These are phyloP conservation scores for Nibea albiflora DNA, from an alignment of 2,113 vertebrate genomes.

Conservation along the genomic window DNA sequence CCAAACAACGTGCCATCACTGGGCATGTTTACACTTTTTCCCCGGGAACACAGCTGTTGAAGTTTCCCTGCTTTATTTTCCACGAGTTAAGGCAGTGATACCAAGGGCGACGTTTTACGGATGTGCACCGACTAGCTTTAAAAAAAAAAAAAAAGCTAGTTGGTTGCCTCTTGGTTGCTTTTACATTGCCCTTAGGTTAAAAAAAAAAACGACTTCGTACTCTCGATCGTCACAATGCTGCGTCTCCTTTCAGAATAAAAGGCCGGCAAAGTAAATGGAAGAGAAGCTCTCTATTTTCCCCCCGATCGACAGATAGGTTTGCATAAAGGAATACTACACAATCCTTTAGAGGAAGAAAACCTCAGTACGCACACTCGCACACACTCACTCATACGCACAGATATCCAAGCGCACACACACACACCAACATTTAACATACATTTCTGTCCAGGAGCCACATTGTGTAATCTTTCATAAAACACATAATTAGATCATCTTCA, in stretches of 20 bases:
- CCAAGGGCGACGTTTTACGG: conserved; percentile 27
- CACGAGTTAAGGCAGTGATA: conserved; percentile 68
- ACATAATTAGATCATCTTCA: conserved; percentile 54
- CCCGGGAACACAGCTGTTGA: not conserved
- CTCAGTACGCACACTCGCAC: conserved; percentile 35
- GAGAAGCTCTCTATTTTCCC: conserved; percentile 28
- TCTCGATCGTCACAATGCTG: conserved; percentile 12
- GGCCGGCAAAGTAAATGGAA: conserved; percentile 45
- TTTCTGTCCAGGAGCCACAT: conserved; percentile 57
- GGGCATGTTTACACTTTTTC: not conserved
- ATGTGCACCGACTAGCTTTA: not conserved
- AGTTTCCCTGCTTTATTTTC: conserved; percentile 5
- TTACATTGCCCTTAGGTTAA: conserved; percentile 1
- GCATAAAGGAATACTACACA: conserved; percentile 73
- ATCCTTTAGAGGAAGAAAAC: conserved; percentile 59
- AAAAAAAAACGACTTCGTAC: not conserved
- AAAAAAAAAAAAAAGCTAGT: too few species aligned
- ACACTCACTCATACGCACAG: conserved; percentile 10
- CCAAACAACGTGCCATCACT: not conserved
- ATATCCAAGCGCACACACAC: conserved; percentile 24
- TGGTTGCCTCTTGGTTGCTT: not conserved
- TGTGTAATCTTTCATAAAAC: conserved; percentile 57
- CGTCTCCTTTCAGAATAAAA: conserved; percentile 54
- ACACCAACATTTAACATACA: conserved; percentile 66
- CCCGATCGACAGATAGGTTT: conserved; percentile 53